Base-by-base conservation (phyloP, 1,140 invertebrate species). In the Drosophila pachea region DNA sequence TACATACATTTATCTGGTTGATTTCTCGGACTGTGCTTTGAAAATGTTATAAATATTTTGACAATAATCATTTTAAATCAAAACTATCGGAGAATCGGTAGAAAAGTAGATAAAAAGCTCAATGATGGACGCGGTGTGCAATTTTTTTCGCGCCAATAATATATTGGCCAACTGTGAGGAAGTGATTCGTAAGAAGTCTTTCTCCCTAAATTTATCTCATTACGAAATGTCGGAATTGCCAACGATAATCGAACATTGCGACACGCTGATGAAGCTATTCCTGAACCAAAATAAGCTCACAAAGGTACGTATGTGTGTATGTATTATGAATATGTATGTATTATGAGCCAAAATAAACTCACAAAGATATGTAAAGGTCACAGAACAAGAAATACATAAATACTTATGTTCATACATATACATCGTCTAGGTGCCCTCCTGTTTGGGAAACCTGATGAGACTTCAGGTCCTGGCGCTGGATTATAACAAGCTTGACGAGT, bases 401-500 rank as follows among this genome's bases (percentile, higher is more conserved):
- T 47, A 33, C 31, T 12, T 56, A 7, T 7, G n/a, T 62, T 5
- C 33, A 0, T 9, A 7, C 8, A 7, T 38, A 7, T 40, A 11
- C 22, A 22, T 22, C 22, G 22, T 11, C 7, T 29, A 89, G 88
- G 45, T 89, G 8, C 90, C 90, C 14, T 62, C 68, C 0, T 58
- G 78, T 45, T 48, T 91, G 12, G 77, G 66, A 12, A 73, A 68
- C 35, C 74, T 91, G 4, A 69, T 78, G 29, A 86, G 89, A 5
- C 60, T 91, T 16, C 86, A 89, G 36, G 91, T 91, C 7, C 78
- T 93, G 43, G 91, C 91, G 7, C 71, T 93, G 76, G 92, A 93
- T 74, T 92, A 94, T 72, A 92, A 93, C 62, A 94, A 93, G 63
- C 90, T 97, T 45, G 92, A 91, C 74, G 92, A 93, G 35, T 91